phyloP scores from a whole-genome alignment of 2,888 invertebrate genomes.

The Thereva unica region DNA sequence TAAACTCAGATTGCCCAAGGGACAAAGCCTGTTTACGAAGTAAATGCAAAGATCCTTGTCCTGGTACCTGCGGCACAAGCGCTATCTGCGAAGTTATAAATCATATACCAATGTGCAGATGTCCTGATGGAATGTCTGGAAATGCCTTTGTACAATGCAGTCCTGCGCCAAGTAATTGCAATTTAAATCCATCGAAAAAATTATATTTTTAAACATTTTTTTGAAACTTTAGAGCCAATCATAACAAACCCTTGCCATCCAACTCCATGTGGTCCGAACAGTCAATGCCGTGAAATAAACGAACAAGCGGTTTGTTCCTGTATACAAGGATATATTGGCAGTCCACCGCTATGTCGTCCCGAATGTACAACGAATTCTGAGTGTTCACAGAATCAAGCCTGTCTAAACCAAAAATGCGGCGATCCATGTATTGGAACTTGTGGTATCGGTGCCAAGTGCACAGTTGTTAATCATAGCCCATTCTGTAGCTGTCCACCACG shows the following conservation, averaged over 20 bases:
- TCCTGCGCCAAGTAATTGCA: slow-evolving; percentile 53
- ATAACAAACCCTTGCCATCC: slow-evolving; percentile 59
- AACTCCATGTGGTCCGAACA: slow-evolving; percentile 62
- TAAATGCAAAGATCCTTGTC: slow-evolving; percentile 79
- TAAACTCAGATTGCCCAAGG: slow-evolving; percentile 73
- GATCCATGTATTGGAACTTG: slow-evolving; percentile 74
- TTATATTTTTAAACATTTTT: not conserved
- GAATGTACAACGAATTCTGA: slow-evolving; percentile 74
- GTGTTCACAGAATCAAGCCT: slow-evolving; percentile 69
- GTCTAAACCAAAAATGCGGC: slow-evolving; percentile 71
- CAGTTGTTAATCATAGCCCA: slow-evolving; percentile 74
- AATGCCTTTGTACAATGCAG: slow-evolving; percentile 70
- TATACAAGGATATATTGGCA: slow-evolving; percentile 67
- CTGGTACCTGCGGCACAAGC: slow-evolving; percentile 75
- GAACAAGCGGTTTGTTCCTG: slow-evolving; percentile 65
- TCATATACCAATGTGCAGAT: slow-evolving; percentile 77
- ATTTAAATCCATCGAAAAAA: slow-evolving; percentile 2
- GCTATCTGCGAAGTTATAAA: slow-evolving; percentile 77
- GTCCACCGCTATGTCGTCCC: slow-evolving; percentile 70
- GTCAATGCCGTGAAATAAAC: slow-evolving; percentile 61
- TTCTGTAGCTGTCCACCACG: slow-evolving; percentile 71
- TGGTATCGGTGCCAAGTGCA: slow-evolving; percentile 62
- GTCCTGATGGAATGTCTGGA: slow-evolving; percentile 71
- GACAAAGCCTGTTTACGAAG: slow-evolving; percentile 71
- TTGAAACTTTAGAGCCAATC: slow-evolving; percentile 49